Percentiles rank a stretch among this genome's conserved stretches.
phyloP scores from a whole-genome alignment of 2,113 vertebrate species.

The Lichenostomus cassidix region DNA sequence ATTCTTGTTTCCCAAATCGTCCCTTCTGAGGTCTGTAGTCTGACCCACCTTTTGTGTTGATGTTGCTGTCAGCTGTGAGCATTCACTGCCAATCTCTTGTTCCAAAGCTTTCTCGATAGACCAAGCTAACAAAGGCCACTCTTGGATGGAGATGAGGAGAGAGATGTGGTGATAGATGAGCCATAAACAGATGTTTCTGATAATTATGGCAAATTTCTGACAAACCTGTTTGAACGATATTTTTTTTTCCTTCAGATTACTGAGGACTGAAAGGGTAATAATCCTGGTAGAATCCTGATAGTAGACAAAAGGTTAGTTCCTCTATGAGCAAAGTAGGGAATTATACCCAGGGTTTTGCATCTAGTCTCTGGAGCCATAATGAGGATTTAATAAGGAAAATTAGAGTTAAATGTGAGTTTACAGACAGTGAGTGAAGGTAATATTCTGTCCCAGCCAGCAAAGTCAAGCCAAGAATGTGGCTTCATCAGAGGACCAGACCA shows the following conservation, averaged over 20 bases:
- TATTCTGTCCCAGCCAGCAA: background rate
- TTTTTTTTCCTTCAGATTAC: background rate
- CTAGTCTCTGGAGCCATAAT: background rate
- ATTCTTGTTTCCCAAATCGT: background rate
- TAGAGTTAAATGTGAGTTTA: background rate
- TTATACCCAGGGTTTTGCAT: background rate
- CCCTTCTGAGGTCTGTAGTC: background rate
- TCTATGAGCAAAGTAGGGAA: background rate
- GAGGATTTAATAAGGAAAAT: background rate
- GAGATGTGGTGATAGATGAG: background rate
- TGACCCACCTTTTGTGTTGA: background rate
- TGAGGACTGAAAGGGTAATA: background rate
- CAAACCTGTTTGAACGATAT: background rate
- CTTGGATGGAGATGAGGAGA: background rate
- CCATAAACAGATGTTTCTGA: background rate
- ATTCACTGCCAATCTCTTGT: background rate
- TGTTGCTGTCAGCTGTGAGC: background rate
- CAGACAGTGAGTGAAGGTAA: background rate
- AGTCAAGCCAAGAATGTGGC: background rate
- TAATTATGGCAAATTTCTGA: background rate
- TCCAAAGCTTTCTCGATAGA: background rate
- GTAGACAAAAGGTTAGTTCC: background rate
- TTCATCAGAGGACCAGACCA: background rate
- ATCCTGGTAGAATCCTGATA: background rate
- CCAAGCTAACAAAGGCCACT: background rate